Evolutionary conservation across 2,113 vertebrate genomes (phyloP).

Genomic region (Cyrtonyx montezumae): DNA sequence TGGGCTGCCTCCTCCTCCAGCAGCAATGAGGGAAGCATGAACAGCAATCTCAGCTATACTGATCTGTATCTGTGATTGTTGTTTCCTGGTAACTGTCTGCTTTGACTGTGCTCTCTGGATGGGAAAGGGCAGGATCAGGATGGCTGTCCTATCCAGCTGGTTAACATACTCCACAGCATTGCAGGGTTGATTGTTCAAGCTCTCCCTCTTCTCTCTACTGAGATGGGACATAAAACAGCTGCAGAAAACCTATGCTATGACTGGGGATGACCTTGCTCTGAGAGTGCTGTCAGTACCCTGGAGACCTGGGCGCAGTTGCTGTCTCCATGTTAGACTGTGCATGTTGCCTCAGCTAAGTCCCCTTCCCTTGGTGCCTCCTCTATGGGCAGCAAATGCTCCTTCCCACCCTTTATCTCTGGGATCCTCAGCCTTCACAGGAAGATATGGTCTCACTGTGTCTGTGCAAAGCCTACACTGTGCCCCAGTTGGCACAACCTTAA

Average conservation of each 20-base stretch:
- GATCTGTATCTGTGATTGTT: neutral
- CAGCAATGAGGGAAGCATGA: neutral
- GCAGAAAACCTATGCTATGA: neutral
- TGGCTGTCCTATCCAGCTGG: neutral
- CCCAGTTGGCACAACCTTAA: neutral
- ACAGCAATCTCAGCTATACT: neutral
- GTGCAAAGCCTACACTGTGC: neutral
- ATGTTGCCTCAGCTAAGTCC: neutral
- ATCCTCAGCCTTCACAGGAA: neutral
- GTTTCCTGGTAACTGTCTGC: neutral
- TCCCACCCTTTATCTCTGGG: neutral
- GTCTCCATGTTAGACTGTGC: neutral
- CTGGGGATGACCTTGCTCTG: neutral
- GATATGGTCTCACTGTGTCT: neutral
- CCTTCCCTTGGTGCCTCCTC: neutral
- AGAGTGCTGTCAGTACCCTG: neutral
- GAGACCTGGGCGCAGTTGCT: neutral
- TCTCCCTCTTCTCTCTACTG: neutral
- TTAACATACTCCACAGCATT: neutral
- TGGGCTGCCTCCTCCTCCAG: neutral
- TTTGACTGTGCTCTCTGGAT: neutral
- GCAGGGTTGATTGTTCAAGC: neutral
- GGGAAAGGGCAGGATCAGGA: neutral
- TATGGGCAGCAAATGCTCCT: neutral
- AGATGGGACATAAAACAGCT: neutral